Base-by-base conservation (phyloP, 2,113 vertebrate species). In the Mesoclemmys tuberculata region DNA sequence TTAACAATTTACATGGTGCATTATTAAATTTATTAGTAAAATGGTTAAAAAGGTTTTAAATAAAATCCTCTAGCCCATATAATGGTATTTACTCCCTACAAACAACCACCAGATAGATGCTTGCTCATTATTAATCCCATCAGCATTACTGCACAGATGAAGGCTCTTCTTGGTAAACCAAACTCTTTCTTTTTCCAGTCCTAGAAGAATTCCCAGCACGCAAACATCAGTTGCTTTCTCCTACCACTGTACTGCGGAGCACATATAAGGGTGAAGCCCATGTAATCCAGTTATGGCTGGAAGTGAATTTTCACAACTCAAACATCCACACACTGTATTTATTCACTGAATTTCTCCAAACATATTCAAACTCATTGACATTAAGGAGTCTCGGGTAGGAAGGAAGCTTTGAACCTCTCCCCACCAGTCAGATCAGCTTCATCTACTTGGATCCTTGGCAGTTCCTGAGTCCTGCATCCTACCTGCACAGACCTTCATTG, bases 91-190 rank as follows among this genome's bases (percentile, higher is more conserved):
- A 27, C 87, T 49, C 89, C 75, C 31, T 35, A 35, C 24, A 82
- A 96, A 84, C 38, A 84, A 89, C 85, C 92, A 29, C 10, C 90
- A 82, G 77, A 21, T 1, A 2, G 35, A 26, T 82, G 49, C 96
- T 89, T 58, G 96, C 87, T 55, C 80, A n/a, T 84, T 90, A 96
- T 93, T 95, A 96, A 87, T 56, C 71, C 81, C 84, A 92, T 83
- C 46, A 84, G 79, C 64, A 41, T 87, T 85, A 79, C 2, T 85
- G 61, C 55, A 52, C 38, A 5, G 4, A 27, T 75, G 29, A 78
- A 46, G 85, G 83, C 71, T 22, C 89, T 52, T 90, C 71, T 35
- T 56, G 77, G 35, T 31, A 48, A 11, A 3, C 1, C 16, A 81
- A 87, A 64, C 1, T 21, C 74, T 71, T 80, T 78, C 8, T 0